Evolutionary conservation across 2,888 invertebrate species (phyloP), one percentile per base, ranked within the genome.

Genomic region (Chironomus riparius): DNA sequence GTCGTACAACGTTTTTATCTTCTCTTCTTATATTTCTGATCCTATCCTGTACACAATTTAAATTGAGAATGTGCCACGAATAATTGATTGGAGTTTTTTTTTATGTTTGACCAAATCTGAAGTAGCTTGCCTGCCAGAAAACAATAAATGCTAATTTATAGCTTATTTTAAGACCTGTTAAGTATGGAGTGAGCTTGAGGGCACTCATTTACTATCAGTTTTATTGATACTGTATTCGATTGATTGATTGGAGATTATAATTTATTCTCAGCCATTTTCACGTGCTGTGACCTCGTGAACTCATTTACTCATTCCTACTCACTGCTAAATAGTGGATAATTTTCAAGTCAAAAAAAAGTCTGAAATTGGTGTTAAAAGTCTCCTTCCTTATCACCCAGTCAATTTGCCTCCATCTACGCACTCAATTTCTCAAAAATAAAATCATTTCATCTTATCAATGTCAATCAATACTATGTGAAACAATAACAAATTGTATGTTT

Each of bases 61-160:
- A 65, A 65, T 38, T 38, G 13, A 65, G 2, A 28, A 15, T 38
- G 28, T 47, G 28, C 68, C 68, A 68, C 18, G 47, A 68, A 38
- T 68, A 28, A 13, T 68, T 68, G 28, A 28, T 38, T 68, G 38
- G 38, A 38, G 38, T 38, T 38, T 38, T 38, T 38, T 38, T 38
- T 38, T 6, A 56, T 56, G 18, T 12, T 56, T 56, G 7, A 56
- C 56, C 56, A 18, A 38, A 38, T 38, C 38, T 38, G 38, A 38
- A 38, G 38, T 38, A 38, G 38, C 38, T 38, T 38, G 38, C 18
- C 18, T 22, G 65, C n/a, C 18, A 56, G 65, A 65, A 22, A 21
- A 22, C 24, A 65, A 65, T 38, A 38, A 68, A 68, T 68, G 28
- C 68, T 68, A 38, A 68, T 68, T 68, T 68, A 65, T 65, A 12